A percentile compares a stretch with the other conserved stretches of the same genome.
phyloP scores from a whole-genome alignment of 1,140 invertebrate genomes.

The Drosophila grimshawi region DNA sequence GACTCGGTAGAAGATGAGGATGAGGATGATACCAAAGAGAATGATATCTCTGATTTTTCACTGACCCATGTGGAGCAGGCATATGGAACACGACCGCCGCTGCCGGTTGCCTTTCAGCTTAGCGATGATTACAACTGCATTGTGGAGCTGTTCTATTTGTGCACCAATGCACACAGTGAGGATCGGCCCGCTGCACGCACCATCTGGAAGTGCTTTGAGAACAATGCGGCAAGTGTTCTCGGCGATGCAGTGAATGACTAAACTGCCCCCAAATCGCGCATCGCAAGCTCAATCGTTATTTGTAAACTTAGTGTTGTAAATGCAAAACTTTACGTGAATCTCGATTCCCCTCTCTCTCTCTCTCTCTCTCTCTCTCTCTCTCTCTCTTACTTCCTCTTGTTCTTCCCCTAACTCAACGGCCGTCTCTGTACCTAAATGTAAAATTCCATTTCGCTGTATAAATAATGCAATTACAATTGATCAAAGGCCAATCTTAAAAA shows the following conservation, averaged over 20 bases:
- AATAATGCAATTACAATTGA: constrained; percentile 6
- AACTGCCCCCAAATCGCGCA: neutral
- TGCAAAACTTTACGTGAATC: neutral
- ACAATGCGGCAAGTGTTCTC: constrained; percentile 51
- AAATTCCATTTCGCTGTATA: constrained; percentile 12
- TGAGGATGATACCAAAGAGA: constrained; percentile 50
- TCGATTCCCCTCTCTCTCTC: neutral
- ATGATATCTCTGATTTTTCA: constrained; percentile 35
- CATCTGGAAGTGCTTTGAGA: constrained; percentile 68
- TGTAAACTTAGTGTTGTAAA: constrained; percentile 5
- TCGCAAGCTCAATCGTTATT: constrained; percentile 1
- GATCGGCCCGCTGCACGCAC: constrained; percentile 87
- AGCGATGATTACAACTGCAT: constrained; percentile 87
- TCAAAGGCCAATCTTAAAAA: constrained; percentile 4
- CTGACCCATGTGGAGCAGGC: constrained; percentile 52
- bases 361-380: neutral
- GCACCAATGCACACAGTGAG: constrained; percentile 88
- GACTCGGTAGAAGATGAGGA: neutral
- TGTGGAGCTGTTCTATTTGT: constrained; percentile 89
- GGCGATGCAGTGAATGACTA: constrained; percentile 37
- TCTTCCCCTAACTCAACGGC: neutral
- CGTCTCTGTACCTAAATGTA: constrained; percentile 24
- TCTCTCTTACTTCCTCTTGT: neutral
- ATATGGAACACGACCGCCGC: constrained; percentile 88
- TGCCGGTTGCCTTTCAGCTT: constrained; percentile 88